Evolutionary conservation across 2,888 invertebrate genomes (phyloP).

Genomic region (Tinea pellionella): DNA sequence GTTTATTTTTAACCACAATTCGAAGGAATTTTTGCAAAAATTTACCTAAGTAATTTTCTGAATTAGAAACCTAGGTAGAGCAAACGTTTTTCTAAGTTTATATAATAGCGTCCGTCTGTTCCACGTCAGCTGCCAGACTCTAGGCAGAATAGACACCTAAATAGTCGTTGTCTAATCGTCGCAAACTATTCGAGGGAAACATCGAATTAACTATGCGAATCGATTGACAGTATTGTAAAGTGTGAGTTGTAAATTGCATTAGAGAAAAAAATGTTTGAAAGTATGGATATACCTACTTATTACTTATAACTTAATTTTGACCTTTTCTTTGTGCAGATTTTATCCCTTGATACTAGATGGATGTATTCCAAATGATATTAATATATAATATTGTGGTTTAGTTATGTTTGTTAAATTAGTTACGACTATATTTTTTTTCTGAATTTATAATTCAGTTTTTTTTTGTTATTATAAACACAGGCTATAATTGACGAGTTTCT

Average conservation of each 20-base stretch:
- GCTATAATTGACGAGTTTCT: too few species aligned
- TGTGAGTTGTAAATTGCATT: conserved; percentile 1
- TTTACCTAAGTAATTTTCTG: too few species aligned
- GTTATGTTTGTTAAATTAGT: too few species aligned
- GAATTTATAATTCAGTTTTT: too few species aligned
- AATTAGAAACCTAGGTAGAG: neutral
- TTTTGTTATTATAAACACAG: too few species aligned
- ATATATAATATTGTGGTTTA: too few species aligned
- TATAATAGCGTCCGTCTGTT: conserved; percentile 54
- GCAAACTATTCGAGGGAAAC: conserved; percentile 59
- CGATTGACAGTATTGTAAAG: conserved; percentile 9
- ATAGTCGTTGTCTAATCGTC: conserved; percentile 66
- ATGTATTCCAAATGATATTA: too few species aligned
- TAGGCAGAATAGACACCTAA: conserved; percentile 52
- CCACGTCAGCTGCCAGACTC: conserved; percentile 61
- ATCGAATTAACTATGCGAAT: conserved; percentile 46
- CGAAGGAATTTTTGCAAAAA: too few species aligned
- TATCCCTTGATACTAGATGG: too few species aligned
- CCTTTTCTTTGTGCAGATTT: neutral
- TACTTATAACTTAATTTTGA: neutral
- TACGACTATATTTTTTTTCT: too few species aligned
- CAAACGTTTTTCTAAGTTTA: conserved; percentile 68
- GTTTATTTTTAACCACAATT: too few species aligned
- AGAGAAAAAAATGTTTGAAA: conserved; percentile 4
- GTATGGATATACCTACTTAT: neutral